Percentiles rank a stretch among this genome's conserved stretches.
These are phyloP conservation scores for Drepana falcataria DNA, from an alignment of 2,888 invertebrate genomes.

Conservation along the genomic window DNA sequence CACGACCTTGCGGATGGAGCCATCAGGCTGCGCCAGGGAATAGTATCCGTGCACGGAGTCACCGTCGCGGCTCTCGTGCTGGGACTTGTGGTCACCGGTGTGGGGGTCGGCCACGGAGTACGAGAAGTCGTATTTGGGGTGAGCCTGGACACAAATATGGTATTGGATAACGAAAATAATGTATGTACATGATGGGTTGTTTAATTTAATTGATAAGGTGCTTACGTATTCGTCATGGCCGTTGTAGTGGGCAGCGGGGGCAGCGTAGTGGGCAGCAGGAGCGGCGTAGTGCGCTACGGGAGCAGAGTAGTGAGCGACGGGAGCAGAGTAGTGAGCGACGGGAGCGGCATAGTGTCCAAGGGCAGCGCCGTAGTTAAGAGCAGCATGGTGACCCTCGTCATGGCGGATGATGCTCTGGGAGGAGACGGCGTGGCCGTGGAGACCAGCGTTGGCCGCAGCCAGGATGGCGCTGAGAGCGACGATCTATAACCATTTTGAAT, in stretches of 20 bases:
- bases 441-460: slow-evolving; percentile 66
- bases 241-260: background rate
- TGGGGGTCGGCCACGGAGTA: slow-evolving; percentile 70
- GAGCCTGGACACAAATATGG: slow-evolving; percentile 19
- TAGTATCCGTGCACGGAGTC: slow-evolving; percentile 77
- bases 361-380: slow-evolving; percentile 29
- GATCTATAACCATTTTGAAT: slow-evolving; percentile 40
- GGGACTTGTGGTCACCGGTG: slow-evolving; percentile 71
- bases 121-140: slow-evolving; percentile 53
- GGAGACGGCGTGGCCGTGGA: slow-evolving; percentile 45
- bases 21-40: slow-evolving; percentile 73
- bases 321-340: slow-evolving; percentile 25
- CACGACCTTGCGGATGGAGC: slow-evolving; percentile 71
- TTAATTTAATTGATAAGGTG: background rate
- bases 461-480: slow-evolving; percentile 56
- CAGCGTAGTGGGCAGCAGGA: slow-evolving; percentile 18
- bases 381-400: slow-evolving; percentile 45
- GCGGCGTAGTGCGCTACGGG: slow-evolving; percentile 17
- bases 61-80: slow-evolving; percentile 61
- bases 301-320: slow-evolving; percentile 12
- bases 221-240: slow-evolving; percentile 31
- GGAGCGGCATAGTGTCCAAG: slow-evolving; percentile 19
- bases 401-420: slow-evolving; percentile 56
- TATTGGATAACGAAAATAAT: background rate
- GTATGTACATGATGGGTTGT: too few species aligned